phyloP scores from a whole-genome alignment of 1,140 invertebrate species.

The Caenorhabditis elegans region DNA sequence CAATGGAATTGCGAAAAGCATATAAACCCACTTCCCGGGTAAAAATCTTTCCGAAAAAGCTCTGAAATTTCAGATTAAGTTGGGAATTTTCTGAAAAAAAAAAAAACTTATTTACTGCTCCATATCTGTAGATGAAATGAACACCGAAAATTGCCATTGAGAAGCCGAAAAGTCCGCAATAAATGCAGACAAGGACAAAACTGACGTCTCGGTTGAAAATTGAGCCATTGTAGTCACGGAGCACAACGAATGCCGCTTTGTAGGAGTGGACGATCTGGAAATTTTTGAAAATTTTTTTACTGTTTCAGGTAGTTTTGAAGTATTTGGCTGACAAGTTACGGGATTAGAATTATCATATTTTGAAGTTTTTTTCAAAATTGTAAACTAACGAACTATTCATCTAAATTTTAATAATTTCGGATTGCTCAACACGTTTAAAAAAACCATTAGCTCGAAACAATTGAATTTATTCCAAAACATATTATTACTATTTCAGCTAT shows the following conservation, averaged over 20 bases:
- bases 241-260: constrained; percentile 3
- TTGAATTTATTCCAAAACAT: no score
- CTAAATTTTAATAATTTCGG: no score
- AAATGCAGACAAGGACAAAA: not conserved
- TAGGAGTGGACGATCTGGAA: constrained; percentile 7
- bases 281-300: not conserved
- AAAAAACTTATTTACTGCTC: not conserved
- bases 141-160: constrained; percentile 5
- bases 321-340: no score
- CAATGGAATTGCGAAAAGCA: not conserved
- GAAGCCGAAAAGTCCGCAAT: not conserved
- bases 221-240: not conserved
- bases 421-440: no score
- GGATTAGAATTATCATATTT: no score
- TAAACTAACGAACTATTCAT: no score
- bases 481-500: no score
- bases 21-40: constrained; percentile 1
- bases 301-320: no score
- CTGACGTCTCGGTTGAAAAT: not conserved
- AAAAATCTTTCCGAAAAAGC: not conserved
- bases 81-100: not conserved
- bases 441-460: no score
- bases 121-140: constrained; percentile 18
- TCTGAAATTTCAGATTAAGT: not conserved
- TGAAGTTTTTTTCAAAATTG: no score